phyloP scores from a whole-genome alignment of 2,797 vertebrate species.

The Podarcis siculus region DNA sequence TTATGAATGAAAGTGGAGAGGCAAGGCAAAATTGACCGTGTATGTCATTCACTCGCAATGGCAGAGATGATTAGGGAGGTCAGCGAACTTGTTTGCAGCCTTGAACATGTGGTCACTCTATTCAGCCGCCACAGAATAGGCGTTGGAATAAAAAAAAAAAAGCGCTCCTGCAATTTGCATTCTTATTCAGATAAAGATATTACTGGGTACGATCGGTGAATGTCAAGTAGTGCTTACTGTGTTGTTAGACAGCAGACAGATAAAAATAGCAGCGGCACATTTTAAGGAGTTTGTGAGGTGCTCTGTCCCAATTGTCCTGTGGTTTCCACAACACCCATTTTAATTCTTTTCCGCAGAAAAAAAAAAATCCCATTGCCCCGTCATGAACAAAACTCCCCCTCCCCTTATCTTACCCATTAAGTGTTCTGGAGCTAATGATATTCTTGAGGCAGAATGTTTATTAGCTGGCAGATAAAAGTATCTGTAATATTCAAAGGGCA shows the following conservation, averaged over 20 bases:
- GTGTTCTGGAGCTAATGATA: not conserved
- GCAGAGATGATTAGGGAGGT: constrained; percentile 81
- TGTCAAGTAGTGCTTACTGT: constrained; percentile 70
- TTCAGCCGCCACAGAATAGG: constrained; percentile 75
- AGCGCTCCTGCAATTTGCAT: constrained; percentile 77
- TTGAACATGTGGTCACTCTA: constrained; percentile 72
- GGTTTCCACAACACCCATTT: too few relatives aligned
- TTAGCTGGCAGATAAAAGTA: not conserved
- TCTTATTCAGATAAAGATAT: constrained; percentile 81
- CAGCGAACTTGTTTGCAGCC: constrained; percentile 80
- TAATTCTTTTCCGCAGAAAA: not conserved
- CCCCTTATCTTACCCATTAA: not conserved
- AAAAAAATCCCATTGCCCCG: not conserved
- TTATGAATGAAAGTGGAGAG: constrained; percentile 82
- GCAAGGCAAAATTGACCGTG: constrained; percentile 76
- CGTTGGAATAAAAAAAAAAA: constrained; percentile 57
- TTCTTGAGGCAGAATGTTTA: not conserved
- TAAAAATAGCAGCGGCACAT: constrained; percentile 21
- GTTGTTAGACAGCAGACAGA: constrained; percentile 48
- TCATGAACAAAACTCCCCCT: too few relatives aligned
- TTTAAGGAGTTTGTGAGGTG: not conserved
- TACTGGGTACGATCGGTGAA: constrained; percentile 71
- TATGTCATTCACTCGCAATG: constrained; percentile 80
- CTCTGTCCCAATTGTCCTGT: constrained; percentile 4
- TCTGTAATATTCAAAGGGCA: not conserved